Evolutionary conservation across 2,797 vertebrate species (phyloP), one percentile per base, ranked within the genome.

Genomic region (Bryconaethiops microstoma): DNA sequence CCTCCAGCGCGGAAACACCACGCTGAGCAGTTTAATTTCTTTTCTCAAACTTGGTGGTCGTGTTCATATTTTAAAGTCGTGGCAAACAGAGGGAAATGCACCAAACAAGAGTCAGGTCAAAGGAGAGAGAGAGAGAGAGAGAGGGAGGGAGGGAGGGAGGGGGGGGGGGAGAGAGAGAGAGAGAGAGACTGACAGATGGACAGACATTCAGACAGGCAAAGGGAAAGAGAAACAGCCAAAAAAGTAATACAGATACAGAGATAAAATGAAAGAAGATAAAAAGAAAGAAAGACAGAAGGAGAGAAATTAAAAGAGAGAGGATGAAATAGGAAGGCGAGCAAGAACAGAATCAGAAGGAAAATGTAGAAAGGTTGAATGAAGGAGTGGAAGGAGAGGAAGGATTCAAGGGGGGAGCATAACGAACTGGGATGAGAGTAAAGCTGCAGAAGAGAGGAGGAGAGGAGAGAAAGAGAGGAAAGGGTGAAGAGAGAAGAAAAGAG

Each of bases 1-100:
- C 55, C 19, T 39, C 71, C 59, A 23, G 12, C 25, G 65, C 60
- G 59, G 59, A 72, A 86, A 82, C 74, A 79, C 77, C n/a, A 81
- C 84, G 82, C 70, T 48, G 16, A 71, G 50, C 14, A 25, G 48
- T n/a, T 67, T 67, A 19, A 67, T 67, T 67, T 42, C 19, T 42
- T 40, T 42, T 13, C 45, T 7, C 45, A 54, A 3, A 54, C 69
- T 54, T 19, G 5, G 45, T 71, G 9, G 40, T 8, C 9, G 29
- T n/a, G 17, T 45, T 48, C 5, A 19, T 52, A 16, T 71, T 71
- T 71, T 71, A 50, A 25, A 45, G 7, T 52, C 7, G 21, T 71
- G 68, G 45, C 68, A 45, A 70, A 50, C n/a, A 23, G 42, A 69
- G 9, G 1, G 72, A 39, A 52, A 48, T 21, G 17, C 19, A 70